Conservation (phyloP, 2,797 vertebrate species). For the Todus mexicanus region DNA sequence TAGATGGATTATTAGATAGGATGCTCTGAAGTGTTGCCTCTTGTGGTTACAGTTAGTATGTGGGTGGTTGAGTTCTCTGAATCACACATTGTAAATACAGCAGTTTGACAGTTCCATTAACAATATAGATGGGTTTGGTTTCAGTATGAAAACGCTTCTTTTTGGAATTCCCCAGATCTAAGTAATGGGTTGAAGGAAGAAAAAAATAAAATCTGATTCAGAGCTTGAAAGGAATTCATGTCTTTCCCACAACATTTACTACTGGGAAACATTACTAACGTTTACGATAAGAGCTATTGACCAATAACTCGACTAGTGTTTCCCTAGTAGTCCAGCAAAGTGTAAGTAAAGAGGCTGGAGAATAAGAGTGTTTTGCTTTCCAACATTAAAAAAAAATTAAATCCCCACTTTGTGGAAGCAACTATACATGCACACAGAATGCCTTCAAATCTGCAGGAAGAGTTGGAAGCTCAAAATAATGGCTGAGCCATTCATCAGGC, state of each 20-base stretch:
- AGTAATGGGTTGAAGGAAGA: neutral
- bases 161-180: conserved; percentile 36
- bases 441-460: neutral
- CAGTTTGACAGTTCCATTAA: conserved; percentile 44
- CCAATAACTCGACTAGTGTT: conserved; percentile 3
- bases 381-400: neutral
- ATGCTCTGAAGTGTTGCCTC: conserved; percentile 55
- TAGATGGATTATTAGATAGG: conserved; percentile 49
- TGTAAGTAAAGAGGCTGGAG: neutral
- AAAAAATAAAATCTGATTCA: conserved; percentile 7
- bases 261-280: conserved; percentile 41
- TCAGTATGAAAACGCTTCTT: conserved; percentile 30
- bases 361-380: neutral
- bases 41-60: conserved; percentile 39
- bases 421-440: neutral
- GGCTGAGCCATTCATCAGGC: neutral
- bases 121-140: conserved; percentile 21
- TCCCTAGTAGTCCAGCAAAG: conserved; percentile 9
- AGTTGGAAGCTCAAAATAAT: neutral
- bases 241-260: conserved; percentile 43
- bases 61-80: conserved; percentile 61
- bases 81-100: conserved; percentile 43
- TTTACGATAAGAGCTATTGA: conserved; percentile 33
- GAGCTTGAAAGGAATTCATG: conserved; percentile 37
- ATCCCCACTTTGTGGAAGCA: neutral